Base-by-base conservation (phyloP, 2,888 invertebrate species). In the Drosophila greeni region DNA sequence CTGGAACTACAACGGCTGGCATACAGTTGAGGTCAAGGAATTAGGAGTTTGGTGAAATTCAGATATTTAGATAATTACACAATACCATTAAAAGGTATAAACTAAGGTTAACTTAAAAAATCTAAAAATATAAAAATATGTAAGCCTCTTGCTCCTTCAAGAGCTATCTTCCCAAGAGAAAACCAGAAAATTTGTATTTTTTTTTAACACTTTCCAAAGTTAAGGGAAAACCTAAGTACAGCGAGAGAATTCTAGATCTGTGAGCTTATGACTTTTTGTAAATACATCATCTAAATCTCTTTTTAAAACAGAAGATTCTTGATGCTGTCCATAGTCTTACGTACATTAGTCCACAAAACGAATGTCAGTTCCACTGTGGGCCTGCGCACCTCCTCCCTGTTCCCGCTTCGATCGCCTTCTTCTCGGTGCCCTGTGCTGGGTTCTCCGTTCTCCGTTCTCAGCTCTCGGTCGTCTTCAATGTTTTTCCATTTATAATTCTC, bases 401-500 rank as follows among this genome's bases (percentile, higher is more conserved):
- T n/a, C n/a, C n/a, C n/a, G n/a, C n/a, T n/a, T 51, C 45, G 24
- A 49, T 67, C 62, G 52, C 40, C 40, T 42, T 53, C 56, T 55
- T 48, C 52, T 34, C 23, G 20, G 24, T 26, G 33, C 40, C n/a
- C 40, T 8, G 40, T 23, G 20, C 24, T 33, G n/a, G 14, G 8
- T 3, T 24, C 42, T 39, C 20, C 42, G n/a, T n/a, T n/a, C n/a
- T 43, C 18, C 12, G 12, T 29, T 39, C 51, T 26, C 34, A 11
- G n/a, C n/a, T 54, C 47, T 24, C 34, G 51, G 29, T 33, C 31
- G 66, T 73, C 72, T 70, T 74, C 69, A 76, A 75, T 74, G 71
- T 58, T 70, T 51, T 74, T 67, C 72, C 80, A 82, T 83, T 79
- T 79, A 79, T 79, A 82, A 82, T 79, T 79, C 79, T 83, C 81